These are phyloP conservation scores for Thaumetopoea pityocampa DNA, from an alignment of 1,140 invertebrate genomes.

Conservation along the genomic window DNA sequence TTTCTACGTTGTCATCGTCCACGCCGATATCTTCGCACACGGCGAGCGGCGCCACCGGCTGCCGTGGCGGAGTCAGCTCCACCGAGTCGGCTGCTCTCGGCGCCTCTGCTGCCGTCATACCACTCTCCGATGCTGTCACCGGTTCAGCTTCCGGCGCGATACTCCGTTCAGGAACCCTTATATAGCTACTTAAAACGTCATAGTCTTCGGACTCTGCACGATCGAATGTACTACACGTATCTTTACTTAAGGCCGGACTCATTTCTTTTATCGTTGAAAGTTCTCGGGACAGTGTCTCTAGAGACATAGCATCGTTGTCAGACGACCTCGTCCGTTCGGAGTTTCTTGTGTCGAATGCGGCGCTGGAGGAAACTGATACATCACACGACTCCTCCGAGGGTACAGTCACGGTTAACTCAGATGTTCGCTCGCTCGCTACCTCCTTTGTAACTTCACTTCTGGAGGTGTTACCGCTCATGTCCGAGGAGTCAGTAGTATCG, in stretches of 20 bases:
- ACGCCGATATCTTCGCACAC: conserved; percentile 79
- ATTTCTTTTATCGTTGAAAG: conserved; percentile 42
- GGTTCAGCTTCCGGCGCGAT: no score
- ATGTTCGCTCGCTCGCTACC: conserved; percentile 8
- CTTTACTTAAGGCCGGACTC: conserved; percentile 32
- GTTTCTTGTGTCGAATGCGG: conserved; percentile 24
- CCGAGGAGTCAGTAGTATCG: conserved; percentile 1
- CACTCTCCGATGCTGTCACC: no score
- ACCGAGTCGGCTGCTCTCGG: conserved; percentile 13
- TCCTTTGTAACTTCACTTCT: conserved; percentile 16
- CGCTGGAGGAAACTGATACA: conserved; percentile 22
- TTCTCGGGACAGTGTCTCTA: conserved; percentile 42
- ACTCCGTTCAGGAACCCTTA: no score
- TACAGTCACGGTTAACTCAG: not conserved
- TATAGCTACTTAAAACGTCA: conserved; percentile 7
- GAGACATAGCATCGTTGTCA: conserved; percentile 32
- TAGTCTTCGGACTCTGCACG: conserved; percentile 20
- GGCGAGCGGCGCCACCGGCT: conserved; percentile 78
- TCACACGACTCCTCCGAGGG: conserved; percentile 23
- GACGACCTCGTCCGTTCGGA: conserved; percentile 27
- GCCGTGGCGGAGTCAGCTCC: conserved; percentile 11
- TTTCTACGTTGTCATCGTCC: conserved; percentile 77
- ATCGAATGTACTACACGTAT: conserved; percentile 28
- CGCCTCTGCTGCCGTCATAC: not conserved
- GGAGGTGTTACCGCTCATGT: conserved; percentile 12